phyloP scores from a whole-genome alignment of 1,140 invertebrate species.

The Pseudobourletiella spinata region DNA sequence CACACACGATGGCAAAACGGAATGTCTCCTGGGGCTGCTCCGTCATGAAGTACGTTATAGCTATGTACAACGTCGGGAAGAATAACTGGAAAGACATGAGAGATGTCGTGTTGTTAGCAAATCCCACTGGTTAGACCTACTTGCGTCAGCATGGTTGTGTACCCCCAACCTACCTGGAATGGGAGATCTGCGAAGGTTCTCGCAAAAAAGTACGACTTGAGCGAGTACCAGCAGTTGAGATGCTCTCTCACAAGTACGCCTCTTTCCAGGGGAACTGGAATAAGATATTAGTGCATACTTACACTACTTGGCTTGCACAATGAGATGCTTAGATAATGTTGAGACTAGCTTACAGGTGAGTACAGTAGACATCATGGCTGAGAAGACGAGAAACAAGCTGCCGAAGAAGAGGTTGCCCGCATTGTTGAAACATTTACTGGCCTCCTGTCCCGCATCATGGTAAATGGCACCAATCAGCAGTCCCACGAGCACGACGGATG shows the following conservation, averaged over 20 bases:
- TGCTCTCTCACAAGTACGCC: slow-evolving; percentile 88
- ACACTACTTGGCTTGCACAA: no score
- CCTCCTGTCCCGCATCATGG: slow-evolving; percentile 84
- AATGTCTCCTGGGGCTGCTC: slow-evolving; percentile 78
- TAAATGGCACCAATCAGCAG: slow-evolving; percentile 79
- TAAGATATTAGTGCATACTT: no score
- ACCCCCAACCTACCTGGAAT: slow-evolving; percentile 76
- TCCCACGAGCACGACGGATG: slow-evolving; percentile 78
- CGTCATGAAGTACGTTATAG: slow-evolving; percentile 92
- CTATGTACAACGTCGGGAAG: slow-evolving; percentile 79
- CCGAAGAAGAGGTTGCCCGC: slow-evolving; percentile 90
- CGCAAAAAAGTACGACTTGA: slow-evolving; percentile 91
- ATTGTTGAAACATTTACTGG: slow-evolving; percentile 84
- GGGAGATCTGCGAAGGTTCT: slow-evolving; percentile 91
- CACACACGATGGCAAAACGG: slow-evolving; percentile 77
- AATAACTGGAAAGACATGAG: slow-evolving; percentile 62
- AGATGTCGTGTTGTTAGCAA: no score
- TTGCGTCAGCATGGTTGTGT: no score
- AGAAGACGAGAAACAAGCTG: slow-evolving; percentile 91
- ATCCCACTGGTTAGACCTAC: no score
- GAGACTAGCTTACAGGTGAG: slow-evolving; percentile 95
- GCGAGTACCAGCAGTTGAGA: slow-evolving; percentile 94
- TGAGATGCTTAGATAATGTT: no score
- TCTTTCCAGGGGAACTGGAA: slow-evolving; percentile 89
- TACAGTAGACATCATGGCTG: slow-evolving; percentile 93